Evolutionary conservation across 2,797 vertebrate genomes (phyloP).

Genomic region (Intellagama lesueurii): DNA sequence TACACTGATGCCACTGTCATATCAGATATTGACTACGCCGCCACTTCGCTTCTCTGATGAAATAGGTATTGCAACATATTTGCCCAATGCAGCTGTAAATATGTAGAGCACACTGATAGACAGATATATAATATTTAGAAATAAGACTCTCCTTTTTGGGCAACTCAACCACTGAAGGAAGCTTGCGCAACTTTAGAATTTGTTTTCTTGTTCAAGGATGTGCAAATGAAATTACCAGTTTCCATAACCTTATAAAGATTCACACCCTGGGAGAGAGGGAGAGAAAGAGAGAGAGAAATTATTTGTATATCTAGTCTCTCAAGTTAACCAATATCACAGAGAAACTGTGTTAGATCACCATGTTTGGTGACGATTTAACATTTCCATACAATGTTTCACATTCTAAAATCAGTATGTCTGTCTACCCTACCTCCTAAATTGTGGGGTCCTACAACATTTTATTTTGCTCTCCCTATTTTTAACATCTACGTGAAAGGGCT

Average conservation of each 20-base stretch:
- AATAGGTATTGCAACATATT: constrained; percentile 38
- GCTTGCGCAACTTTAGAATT: constrained; percentile 93
- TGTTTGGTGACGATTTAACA: not conserved
- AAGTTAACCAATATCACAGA: not conserved
- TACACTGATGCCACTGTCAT: constrained; percentile 3
- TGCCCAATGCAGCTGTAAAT: constrained; percentile 45
- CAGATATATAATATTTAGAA: constrained; percentile 43
- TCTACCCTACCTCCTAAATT: not conserved
- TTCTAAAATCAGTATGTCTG: not conserved
- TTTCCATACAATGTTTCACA: not conserved
- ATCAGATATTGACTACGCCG: not conserved
- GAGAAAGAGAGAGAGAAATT: constrained; percentile 19
- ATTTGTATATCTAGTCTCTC: not conserved
- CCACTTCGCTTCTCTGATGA: constrained; percentile 10
- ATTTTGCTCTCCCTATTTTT: not conserved
- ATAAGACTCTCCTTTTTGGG: constrained; percentile 38
- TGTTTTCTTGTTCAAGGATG: constrained; percentile 85
- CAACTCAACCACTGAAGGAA: constrained; percentile 70
- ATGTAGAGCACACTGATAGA: constrained; percentile 31
- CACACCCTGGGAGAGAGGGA: constrained; percentile 84
- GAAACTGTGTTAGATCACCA: not conserved
- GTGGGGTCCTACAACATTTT: not conserved
- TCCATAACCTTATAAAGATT: constrained; percentile 88
- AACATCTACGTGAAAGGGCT: not conserved
- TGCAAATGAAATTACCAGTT: constrained; percentile 91